phyloP scores from a whole-genome alignment of 2,113 vertebrate genomes.

The Hippocampus barbouri region DNA sequence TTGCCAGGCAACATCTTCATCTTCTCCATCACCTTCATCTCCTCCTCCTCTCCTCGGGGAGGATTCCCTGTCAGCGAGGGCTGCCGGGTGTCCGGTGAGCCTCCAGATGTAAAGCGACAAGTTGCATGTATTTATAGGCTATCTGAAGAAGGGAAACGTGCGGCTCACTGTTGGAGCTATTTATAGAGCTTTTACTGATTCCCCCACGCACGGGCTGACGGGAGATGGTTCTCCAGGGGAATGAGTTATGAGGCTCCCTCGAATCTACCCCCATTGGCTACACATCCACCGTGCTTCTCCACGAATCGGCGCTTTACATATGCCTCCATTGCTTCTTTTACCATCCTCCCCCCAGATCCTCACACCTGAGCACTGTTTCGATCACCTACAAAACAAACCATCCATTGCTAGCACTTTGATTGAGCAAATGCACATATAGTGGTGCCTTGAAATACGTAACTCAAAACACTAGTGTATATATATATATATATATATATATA shows the following conservation, averaged over 20 bases:
- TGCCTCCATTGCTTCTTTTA: neutral
- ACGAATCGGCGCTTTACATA: slow-evolving; percentile 10
- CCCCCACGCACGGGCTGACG: slow-evolving; percentile 37
- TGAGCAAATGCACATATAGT: neutral
- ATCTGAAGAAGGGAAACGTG: slow-evolving; percentile 57
- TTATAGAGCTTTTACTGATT: slow-evolving; percentile 67
- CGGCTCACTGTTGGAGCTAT: slow-evolving; percentile 60
- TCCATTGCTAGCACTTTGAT: neutral
- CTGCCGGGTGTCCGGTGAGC: slow-evolving; percentile 32
- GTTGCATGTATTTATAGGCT: slow-evolving; percentile 68
- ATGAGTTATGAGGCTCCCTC: slow-evolving; percentile 56
- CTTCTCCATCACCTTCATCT: slow-evolving; percentile 31
- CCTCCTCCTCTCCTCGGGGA: slow-evolving; percentile 30
- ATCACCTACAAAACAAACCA: neutral
- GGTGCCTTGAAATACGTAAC: neutral
- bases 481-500: too few relatives aligned
- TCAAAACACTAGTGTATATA: neutral
- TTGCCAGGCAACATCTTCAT: slow-evolving; percentile 40
- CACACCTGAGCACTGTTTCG: neutral
- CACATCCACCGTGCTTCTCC: slow-evolving; percentile 20
- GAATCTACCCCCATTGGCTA: slow-evolving; percentile 39
- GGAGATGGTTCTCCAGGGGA: slow-evolving; percentile 49
- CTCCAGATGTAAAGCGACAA: slow-evolving; percentile 61
- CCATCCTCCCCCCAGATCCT: slow-evolving; percentile 12
- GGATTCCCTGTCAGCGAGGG: slow-evolving; percentile 44